Conservation (phyloP, 2,113 vertebrate genomes). For the Lagenorhynchus albirostris region DNA sequence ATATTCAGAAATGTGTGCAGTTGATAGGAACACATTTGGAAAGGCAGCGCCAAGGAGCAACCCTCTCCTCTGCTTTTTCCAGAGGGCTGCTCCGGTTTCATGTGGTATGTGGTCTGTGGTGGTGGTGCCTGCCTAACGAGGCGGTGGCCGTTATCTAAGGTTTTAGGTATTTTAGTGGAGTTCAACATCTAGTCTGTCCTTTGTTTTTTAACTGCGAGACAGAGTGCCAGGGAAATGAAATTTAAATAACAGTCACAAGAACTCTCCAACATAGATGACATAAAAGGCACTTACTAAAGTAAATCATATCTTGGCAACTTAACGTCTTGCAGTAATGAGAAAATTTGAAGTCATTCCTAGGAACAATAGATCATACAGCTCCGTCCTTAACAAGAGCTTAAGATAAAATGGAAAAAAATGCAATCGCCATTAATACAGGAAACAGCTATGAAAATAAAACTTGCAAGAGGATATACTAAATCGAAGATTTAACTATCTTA, state of each 20-base stretch:
- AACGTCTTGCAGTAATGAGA: constrained; percentile 81
- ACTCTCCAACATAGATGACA: constrained; percentile 73
- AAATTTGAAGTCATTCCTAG: constrained; percentile 80
- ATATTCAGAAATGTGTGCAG: constrained; percentile 67
- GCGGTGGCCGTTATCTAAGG: constrained; percentile 44
- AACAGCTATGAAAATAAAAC: constrained; percentile 69
- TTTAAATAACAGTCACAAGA: constrained; percentile 76
- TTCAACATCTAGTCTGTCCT: constrained; percentile 33
- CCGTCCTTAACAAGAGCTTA: constrained; percentile 53
- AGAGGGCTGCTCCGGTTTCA: constrained; percentile 56
- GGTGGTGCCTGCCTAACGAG: constrained; percentile 62
- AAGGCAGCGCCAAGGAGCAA: constrained; percentile 43
- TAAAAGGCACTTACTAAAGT: constrained; percentile 73
- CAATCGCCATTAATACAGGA: constrained; percentile 58
- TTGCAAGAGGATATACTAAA: constrained; percentile 46
- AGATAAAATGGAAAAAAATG: constrained; percentile 61
- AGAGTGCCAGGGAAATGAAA: constrained; percentile 70
- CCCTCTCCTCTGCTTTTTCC: constrained; percentile 55
- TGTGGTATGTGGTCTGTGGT: not conserved
- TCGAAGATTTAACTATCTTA: constrained; percentile 37
- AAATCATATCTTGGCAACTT: constrained; percentile 80
- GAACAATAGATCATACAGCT: constrained; percentile 75
- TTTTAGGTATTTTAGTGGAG: constrained; percentile 46
- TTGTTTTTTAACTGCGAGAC: constrained; percentile 69
- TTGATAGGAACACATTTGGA: constrained; percentile 74